These are phyloP conservation scores for Drusus annulatus DNA, from an alignment of 1,140 invertebrate species.

Conservation along the genomic window DNA sequence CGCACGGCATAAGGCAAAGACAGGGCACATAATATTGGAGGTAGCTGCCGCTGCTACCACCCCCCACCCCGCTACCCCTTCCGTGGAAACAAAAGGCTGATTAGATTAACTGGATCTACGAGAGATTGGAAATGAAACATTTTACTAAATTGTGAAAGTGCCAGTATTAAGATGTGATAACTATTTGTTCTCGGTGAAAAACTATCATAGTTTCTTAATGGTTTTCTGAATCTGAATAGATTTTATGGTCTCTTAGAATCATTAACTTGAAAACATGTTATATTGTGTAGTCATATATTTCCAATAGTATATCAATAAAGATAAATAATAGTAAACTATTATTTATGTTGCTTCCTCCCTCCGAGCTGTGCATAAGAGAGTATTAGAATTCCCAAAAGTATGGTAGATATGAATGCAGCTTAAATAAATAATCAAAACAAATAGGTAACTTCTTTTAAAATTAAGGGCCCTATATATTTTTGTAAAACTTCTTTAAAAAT, in stretches of 20 bases:
- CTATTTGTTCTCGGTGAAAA: constrained; percentile 28
- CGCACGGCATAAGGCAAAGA: constrained; percentile 79
- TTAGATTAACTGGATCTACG: constrained; percentile 32
- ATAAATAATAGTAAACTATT: background rate
- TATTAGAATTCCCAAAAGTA: too few species aligned
- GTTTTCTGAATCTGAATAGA: background rate
- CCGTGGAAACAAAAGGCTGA: constrained; percentile 50
- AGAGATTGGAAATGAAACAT: constrained; percentile 34
- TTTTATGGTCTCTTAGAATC: constrained; percentile 1
- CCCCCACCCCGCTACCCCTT: background rate
- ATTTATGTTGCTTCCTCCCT: too few species aligned
- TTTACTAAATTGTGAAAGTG: constrained; percentile 55
- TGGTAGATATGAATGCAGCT: too few species aligned
- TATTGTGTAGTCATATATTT: background rate
- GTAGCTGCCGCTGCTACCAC: background rate
- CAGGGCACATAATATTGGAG: constrained; percentile 66
- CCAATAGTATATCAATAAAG: background rate
- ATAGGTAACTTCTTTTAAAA: too few species aligned
- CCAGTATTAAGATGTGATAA: constrained; percentile 60
- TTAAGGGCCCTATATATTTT: too few species aligned
- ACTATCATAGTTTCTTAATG: constrained; percentile 17
- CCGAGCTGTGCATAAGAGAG: too few species aligned
- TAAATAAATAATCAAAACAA: too few species aligned
- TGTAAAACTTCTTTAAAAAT: too few species aligned
- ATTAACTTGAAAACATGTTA: too few species aligned